These are phyloP conservation scores for Aethina tumida DNA, from an alignment of 1,140 invertebrate species.

Conservation along the genomic window DNA sequence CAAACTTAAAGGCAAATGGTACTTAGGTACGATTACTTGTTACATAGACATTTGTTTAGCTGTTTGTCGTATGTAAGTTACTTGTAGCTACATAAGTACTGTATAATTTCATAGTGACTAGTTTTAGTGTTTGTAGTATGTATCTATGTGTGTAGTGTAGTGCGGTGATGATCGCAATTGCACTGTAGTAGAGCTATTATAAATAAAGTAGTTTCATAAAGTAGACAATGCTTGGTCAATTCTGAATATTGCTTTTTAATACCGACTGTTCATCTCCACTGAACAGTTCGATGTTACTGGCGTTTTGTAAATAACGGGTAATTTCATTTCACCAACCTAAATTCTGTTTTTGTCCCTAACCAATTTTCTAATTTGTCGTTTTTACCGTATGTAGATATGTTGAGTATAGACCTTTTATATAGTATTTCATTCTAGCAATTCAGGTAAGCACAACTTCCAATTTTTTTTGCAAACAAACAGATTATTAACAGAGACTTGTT, in stretches of 20 bases:
- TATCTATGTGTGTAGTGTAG: constrained; percentile 40
- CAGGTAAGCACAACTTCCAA: too few relatives aligned
- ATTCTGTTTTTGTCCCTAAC: too few relatives aligned
- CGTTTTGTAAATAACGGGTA: too few relatives aligned
- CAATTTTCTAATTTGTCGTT: too few relatives aligned
- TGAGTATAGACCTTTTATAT: too few relatives aligned
- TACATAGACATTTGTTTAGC: constrained; percentile 31
- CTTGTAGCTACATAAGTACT: constrained; percentile 31
- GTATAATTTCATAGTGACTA: constrained; percentile 33
- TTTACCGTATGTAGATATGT: too few relatives aligned
- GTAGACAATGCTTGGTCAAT: constrained; percentile 36
- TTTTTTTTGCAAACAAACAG: too few relatives aligned
- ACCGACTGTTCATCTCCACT: too few relatives aligned
- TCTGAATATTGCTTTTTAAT: constrained; percentile 10
- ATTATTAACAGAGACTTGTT: too few relatives aligned
- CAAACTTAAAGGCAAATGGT: constrained; percentile 13
- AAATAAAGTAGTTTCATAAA: constrained; percentile 40
- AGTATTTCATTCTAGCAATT: too few relatives aligned
- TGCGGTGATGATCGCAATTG: constrained; percentile 29
- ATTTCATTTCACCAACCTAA: too few relatives aligned
- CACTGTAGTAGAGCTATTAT: constrained; percentile 38
- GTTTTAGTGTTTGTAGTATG: constrained; percentile 37
- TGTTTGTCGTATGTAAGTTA: constrained; percentile 32
- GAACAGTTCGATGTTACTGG: not conserved
- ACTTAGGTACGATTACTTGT: constrained; percentile 13